Conservation (phyloP, 2,797 vertebrate genomes). For the Phataginus tetradactyla region DNA sequence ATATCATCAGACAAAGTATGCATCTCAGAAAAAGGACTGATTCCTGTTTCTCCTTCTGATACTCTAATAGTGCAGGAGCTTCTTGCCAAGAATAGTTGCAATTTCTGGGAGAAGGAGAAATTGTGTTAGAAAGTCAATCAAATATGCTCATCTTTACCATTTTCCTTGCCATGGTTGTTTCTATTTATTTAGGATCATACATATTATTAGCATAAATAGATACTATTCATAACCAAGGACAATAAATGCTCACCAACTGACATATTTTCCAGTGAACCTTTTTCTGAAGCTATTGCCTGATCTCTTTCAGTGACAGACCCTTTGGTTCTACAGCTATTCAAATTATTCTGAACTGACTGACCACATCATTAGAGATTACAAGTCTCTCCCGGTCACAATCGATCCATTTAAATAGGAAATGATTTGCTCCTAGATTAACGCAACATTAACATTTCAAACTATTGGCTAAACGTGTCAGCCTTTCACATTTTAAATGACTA, state of each 20-base stretch:
- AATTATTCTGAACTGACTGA: slow-evolving; percentile 65
- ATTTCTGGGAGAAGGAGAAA: slow-evolving; percentile 25
- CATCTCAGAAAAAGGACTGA: neutral
- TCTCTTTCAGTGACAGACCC: neutral
- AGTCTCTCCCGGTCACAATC: slow-evolving; percentile 31
- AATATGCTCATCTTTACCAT: slow-evolving; percentile 41
- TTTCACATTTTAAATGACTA: slow-evolving; percentile 56
- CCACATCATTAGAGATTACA: slow-evolving; percentile 41
- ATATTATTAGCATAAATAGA: neutral
- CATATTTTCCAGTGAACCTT: neutral
- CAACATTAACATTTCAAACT: slow-evolving; percentile 55
- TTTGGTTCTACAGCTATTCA: slow-evolving; percentile 15
- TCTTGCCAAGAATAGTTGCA: neutral
- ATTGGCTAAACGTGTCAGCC: slow-evolving; percentile 44
- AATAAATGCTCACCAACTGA: neutral
- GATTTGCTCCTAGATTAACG: slow-evolving; percentile 65
- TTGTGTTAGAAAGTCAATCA: slow-evolving; percentile 18
- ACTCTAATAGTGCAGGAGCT: neutral
- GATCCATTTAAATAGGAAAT: slow-evolving; percentile 62
- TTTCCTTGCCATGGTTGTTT: neutral
- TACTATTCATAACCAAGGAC: neutral
- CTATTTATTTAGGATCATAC: slow-evolving; percentile 36
- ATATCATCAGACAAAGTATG: slow-evolving; percentile 29
- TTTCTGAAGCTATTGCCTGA: neutral
- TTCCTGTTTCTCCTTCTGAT: neutral